Evolutionary conservation across 2,888 invertebrate species (phyloP).

Genomic region (Agriopis aurantiaria): DNA sequence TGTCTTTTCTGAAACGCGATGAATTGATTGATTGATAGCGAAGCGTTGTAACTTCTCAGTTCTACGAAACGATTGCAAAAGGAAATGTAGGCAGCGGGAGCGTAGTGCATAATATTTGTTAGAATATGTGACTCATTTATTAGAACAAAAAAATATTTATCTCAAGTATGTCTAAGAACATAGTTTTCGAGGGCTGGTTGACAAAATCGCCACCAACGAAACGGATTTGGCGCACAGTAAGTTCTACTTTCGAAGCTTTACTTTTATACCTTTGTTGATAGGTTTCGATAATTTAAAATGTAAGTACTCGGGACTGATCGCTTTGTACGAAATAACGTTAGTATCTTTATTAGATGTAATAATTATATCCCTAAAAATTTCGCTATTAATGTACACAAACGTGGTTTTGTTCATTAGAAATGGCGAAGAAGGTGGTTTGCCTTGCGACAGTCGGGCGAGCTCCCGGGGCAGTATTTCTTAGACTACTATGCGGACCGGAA

Average conservation of each 20-base stretch:
- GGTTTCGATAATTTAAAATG: slow-evolving; percentile 52
- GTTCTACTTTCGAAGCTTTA: slow-evolving; percentile 72
- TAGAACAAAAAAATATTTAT: slow-evolving; percentile 46
- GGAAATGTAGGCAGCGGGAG: slow-evolving; percentile 9
- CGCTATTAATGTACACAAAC: slow-evolving; percentile 22
- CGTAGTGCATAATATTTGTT: slow-evolving; percentile 55
- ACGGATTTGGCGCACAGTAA: slow-evolving; percentile 97
- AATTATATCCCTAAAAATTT: neutral
- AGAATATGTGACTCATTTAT: slow-evolving; percentile 63
- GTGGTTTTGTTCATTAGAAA: slow-evolving; percentile 87
- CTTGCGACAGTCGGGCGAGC: slow-evolving; percentile 95
- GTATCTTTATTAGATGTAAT: neutral
- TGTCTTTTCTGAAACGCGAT: neutral
- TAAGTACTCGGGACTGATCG: slow-evolving; percentile 17
- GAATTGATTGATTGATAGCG: slow-evolving; percentile 3
- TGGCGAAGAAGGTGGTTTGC: slow-evolving; percentile 98
- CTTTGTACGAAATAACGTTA: slow-evolving; percentile 18
- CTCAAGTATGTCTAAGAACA: slow-evolving; percentile 86
- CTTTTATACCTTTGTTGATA: slow-evolving; percentile 69
- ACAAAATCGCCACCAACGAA: slow-evolving; percentile 98
- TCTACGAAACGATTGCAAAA: slow-evolving; percentile 8
- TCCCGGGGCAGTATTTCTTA: slow-evolving; percentile 97
- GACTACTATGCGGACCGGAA: slow-evolving; percentile 97
- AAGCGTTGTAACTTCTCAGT: too few species aligned
- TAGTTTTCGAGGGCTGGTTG: slow-evolving; percentile 96